A percentile compares a stretch with the other conserved stretches of the same genome.
These are phyloP conservation scores for Iguana delicatissima DNA, from an alignment of 2,797 vertebrate species.

Conservation along the genomic window DNA sequence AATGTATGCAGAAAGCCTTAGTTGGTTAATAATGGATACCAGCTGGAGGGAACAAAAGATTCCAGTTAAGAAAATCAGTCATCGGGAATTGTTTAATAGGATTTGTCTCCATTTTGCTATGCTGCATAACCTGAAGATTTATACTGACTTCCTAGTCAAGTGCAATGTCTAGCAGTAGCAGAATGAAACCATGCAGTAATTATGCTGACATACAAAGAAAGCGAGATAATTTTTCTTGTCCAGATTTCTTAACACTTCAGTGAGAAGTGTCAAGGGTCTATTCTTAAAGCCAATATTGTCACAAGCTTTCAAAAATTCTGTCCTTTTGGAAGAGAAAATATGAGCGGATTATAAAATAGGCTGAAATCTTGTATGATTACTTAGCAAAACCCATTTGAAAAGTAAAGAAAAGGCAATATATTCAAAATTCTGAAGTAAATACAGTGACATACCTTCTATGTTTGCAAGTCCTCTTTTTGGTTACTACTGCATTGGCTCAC, in stretches of 20 bases:
- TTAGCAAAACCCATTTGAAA: not conserved
- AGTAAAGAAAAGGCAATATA: not conserved
- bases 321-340: constrained; percentile 21
- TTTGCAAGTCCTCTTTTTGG: constrained; percentile 23
- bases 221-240: not conserved
- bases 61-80: not conserved
- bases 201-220: constrained; percentile 6
- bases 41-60: not conserved
- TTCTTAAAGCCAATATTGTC: constrained; percentile 4
- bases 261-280: not conserved
- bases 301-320: constrained; percentile 2
- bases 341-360: constrained; percentile 11
- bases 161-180: not conserved
- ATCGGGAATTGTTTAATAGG: constrained; percentile 39
- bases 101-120: not conserved
- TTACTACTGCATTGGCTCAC: not conserved
- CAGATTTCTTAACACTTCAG: not conserved
- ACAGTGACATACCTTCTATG: not conserved
- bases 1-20: not conserved
- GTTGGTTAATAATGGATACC: not conserved
- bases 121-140: constrained; percentile 1
- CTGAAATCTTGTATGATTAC: not conserved
- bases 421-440: not conserved
- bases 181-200: constrained; percentile 18
- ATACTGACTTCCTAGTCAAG: constrained; percentile 6